These are phyloP conservation scores for Brachypodius melanocephalos DNA, from an alignment of 2,113 vertebrate species.

Conservation along the genomic window DNA sequence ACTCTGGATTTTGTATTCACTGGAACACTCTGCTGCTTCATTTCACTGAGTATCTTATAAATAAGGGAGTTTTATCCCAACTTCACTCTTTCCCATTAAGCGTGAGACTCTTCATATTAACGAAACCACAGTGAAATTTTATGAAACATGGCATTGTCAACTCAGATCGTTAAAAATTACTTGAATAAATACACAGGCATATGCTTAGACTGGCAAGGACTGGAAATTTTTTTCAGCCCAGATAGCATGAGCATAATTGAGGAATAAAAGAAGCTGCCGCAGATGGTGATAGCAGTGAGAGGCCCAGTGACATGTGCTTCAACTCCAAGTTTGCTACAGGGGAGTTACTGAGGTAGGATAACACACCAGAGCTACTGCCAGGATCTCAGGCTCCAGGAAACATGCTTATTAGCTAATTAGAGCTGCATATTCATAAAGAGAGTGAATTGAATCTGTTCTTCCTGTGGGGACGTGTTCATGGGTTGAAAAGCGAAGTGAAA, in stretches of 20 bases:
- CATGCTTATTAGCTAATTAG: neutral
- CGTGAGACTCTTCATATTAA: neutral
- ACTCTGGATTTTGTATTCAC: neutral
- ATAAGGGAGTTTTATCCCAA: neutral
- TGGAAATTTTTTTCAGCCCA: neutral
- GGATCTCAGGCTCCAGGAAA: neutral
- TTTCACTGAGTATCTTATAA: neutral
- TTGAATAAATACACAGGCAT: neutral
- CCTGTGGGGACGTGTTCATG: fast-evolving
- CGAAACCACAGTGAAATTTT: neutral
- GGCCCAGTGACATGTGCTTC: neutral
- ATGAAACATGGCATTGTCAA: neutral
- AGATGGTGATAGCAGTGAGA: constrained; percentile 47
- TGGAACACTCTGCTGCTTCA: neutral
- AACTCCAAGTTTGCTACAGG: neutral
- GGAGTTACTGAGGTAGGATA: neutral
- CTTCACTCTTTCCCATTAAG: neutral
- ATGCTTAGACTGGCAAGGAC: neutral
- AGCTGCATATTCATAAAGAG: neutral
- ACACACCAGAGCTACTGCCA: neutral
- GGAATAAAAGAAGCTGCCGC: neutral
- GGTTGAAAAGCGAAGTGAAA: neutral
- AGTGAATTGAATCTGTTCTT: neutral
- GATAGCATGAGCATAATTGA: neutral
- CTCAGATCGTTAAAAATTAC: neutral